These are phyloP conservation scores for Clistopyga incitator DNA, from an alignment of 2,888 invertebrate species.

Conservation along the genomic window DNA sequence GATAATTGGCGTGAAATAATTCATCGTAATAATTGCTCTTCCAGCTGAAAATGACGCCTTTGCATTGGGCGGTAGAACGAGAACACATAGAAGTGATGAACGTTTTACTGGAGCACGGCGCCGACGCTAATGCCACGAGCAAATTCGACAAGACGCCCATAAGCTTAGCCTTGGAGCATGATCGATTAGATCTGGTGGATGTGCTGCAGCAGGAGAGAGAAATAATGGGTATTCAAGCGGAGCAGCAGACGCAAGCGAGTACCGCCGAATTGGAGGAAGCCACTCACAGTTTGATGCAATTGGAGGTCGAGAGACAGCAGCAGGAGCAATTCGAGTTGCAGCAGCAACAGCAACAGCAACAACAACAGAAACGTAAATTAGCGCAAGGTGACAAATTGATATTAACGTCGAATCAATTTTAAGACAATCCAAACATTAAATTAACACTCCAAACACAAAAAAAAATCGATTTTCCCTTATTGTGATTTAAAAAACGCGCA, in stretches of 20 bases:
- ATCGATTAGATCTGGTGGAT: slow-evolving; percentile 87
- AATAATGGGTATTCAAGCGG: slow-evolving; percentile 73
- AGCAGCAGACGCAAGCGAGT: slow-evolving; percentile 76
- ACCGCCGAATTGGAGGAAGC: slow-evolving; percentile 80
- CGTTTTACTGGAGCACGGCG: slow-evolving; percentile 90
- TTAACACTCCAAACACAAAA: too few relatives aligned
- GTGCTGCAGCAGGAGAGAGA: slow-evolving; percentile 85
- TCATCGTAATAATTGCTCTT: slow-evolving; percentile 42
- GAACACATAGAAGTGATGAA: slow-evolving; percentile 90
- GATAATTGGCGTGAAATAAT: too few relatives aligned
- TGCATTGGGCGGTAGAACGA: slow-evolving; percentile 97
- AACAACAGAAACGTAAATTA: slow-evolving; percentile 72
- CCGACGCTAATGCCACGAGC: slow-evolving; percentile 88
- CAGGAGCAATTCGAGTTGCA: slow-evolving; percentile 74
- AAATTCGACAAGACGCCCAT: slow-evolving; percentile 91
- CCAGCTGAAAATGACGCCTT: slow-evolving; percentile 94
- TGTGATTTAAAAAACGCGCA: too few relatives aligned
- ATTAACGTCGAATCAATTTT: slow-evolving; percentile 8
- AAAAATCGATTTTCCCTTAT: too few relatives aligned
- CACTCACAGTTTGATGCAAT: slow-evolving; percentile 80
- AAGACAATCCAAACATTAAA: neutral
- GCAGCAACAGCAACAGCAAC: slow-evolving; percentile 75
- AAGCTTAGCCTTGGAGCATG: slow-evolving; percentile 89
- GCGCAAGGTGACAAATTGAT: slow-evolving; percentile 70
- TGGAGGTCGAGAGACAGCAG: slow-evolving; percentile 78